Evolutionary conservation across 2,888 invertebrate genomes (phyloP).

Genomic region (Herminia tarsipennalis): DNA sequence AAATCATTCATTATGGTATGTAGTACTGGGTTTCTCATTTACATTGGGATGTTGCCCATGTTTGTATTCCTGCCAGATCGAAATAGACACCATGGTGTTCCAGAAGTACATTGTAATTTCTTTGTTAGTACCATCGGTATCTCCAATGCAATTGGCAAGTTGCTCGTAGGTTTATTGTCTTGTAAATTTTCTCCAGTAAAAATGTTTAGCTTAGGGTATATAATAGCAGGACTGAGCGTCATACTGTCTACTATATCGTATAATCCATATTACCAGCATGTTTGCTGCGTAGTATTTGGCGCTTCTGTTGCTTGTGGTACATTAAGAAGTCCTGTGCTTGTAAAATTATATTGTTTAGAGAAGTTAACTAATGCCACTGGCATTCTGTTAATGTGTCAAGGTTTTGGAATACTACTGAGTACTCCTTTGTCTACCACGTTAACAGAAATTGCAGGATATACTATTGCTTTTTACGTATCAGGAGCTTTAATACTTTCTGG

Average conservation of each 20-base stretch:
- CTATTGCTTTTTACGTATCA: slow-evolving; percentile 63
- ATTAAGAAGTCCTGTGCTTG: slow-evolving; percentile 67
- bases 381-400: slow-evolving; percentile 72
- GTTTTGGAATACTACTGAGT: slow-evolving; percentile 69
- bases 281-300: slow-evolving; percentile 64
- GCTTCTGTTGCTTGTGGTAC: slow-evolving; percentile 61
- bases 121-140: slow-evolving; percentile 72
- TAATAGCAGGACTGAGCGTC: slow-evolving; percentile 59
- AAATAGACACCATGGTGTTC: slow-evolving; percentile 60
- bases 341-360: slow-evolving; percentile 73
- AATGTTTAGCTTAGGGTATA: slow-evolving; percentile 46
- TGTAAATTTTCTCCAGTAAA: slow-evolving; percentile 60
- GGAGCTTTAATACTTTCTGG: slow-evolving; percentile 64
- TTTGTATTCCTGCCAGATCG: slow-evolving; percentile 57
- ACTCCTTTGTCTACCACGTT: slow-evolving; percentile 68
- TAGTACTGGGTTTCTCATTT: slow-evolving; percentile 3
- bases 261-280: slow-evolving; percentile 66
- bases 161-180: slow-evolving; percentile 61
- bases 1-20: slow-evolving; percentile 58
- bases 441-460: slow-evolving; percentile 61
- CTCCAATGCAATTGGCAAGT: slow-evolving; percentile 65
- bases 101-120: slow-evolving; percentile 57
- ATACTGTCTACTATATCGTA: slow-evolving; percentile 62
- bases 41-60: no score
- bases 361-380: slow-evolving; percentile 77